Evolutionary conservation across 2,888 invertebrate species (phyloP).

Genomic region (Clistopyga incitator): DNA sequence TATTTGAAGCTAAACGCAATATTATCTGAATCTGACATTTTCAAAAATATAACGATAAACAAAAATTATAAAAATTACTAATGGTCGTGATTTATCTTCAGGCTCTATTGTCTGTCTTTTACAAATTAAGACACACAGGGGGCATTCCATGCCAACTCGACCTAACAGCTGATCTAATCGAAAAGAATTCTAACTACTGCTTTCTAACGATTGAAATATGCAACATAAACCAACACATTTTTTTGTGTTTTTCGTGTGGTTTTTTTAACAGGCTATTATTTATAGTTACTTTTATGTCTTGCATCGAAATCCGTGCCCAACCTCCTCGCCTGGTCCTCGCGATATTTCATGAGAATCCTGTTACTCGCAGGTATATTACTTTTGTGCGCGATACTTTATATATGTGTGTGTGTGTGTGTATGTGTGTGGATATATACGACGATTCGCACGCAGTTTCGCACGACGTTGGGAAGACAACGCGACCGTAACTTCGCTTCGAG

Average conservation of each 20-base stretch:
- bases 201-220: too few species aligned
- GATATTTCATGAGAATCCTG: conserved; percentile 16
- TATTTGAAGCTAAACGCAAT: too few species aligned
- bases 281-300: background rate
- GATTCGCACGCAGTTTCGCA: conserved; percentile 57
- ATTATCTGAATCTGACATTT: too few species aligned
- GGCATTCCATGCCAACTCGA: too few species aligned
- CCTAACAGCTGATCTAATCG: too few species aligned
- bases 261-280: background rate
- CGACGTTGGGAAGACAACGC: conserved; percentile 56
- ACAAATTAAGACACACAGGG: too few species aligned
- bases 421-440: conserved; percentile 15
- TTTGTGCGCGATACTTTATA: background rate
- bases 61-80: too few species aligned
- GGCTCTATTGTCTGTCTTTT: too few species aligned
- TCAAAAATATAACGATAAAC: too few species aligned
- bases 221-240: too few species aligned
- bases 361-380: conserved; percentile 18
- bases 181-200: too few species aligned
- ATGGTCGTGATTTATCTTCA: too few species aligned
- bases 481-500: conserved; percentile 56
- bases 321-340: conserved; percentile 18
- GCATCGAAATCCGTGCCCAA: background rate
- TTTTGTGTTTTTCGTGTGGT: background rate
- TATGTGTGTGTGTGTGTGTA: background rate